Evolutionary conservation across 2,113 vertebrate genomes (phyloP).

Genomic region (Enhydra lutris): DNA sequence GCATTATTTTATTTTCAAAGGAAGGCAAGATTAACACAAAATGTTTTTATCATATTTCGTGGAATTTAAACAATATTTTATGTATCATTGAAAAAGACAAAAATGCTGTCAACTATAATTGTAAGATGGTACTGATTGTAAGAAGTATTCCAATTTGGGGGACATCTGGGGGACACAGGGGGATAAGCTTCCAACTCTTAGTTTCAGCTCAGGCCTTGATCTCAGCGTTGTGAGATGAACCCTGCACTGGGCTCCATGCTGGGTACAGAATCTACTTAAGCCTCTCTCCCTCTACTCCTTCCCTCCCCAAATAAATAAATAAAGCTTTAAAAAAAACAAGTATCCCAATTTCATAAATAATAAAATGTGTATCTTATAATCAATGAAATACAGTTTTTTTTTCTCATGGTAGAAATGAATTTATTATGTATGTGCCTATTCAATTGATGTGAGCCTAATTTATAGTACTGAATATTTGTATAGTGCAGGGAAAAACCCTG

Average conservation of each 20-base stretch:
- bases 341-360: background rate
- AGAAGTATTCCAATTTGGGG: background rate
- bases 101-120: background rate
- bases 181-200: background rate
- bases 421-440: background rate
- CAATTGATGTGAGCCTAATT: background rate
- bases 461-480: background rate
- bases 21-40: background rate
- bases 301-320: background rate
- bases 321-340: background rate
- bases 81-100: background rate
- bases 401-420: background rate
- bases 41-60: background rate
- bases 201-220: background rate
- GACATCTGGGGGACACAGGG: background rate
- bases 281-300: background rate
- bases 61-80: background rate
- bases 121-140: background rate
- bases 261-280: background rate
- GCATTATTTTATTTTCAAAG: background rate
- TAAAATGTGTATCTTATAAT: background rate
- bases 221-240: background rate
- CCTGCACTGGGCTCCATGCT: background rate
- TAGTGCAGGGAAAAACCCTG: background rate
- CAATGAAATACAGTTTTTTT: background rate